Conservation (phyloP, 2,888 invertebrate genomes). For the Hedya salicella region DNA sequence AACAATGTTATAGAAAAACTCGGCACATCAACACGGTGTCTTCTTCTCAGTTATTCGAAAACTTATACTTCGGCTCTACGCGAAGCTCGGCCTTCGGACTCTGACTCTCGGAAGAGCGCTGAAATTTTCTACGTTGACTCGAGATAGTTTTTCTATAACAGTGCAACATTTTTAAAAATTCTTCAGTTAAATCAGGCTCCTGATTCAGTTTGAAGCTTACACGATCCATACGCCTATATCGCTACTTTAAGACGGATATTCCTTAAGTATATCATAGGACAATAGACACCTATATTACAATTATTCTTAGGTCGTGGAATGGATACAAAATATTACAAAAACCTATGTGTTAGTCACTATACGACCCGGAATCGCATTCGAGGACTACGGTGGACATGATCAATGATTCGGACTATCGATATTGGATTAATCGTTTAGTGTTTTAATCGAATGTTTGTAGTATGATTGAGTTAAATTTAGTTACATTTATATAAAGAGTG, state of each 20-base stretch:
- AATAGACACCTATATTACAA: slow-evolving; percentile 79
- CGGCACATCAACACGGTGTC: neutral
- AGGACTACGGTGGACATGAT: slow-evolving; percentile 30
- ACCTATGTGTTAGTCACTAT: slow-evolving; percentile 51
- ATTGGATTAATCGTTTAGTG: slow-evolving; percentile 20
- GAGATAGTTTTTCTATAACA: slow-evolving; percentile 20
- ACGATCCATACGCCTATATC: slow-evolving; percentile 63
- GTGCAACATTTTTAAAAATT: neutral
- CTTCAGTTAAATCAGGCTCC: slow-evolving; percentile 4
- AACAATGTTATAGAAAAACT: slow-evolving; percentile 25
- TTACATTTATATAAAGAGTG: slow-evolving; percentile 30
- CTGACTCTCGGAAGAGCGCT: neutral
- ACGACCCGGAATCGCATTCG: slow-evolving; percentile 16
- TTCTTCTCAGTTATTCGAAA: neutral
- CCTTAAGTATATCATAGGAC: slow-evolving; percentile 74
- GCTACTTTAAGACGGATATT: slow-evolving; percentile 80
- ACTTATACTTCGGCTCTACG: neutral
- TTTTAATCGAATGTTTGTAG: slow-evolving; percentile 21
- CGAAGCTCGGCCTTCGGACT: neutral
- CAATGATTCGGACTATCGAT: slow-evolving; percentile 15
- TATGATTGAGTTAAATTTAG: slow-evolving; percentile 30
- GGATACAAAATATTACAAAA: slow-evolving; percentile 83
- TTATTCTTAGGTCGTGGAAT: slow-evolving; percentile 75
- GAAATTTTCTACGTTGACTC: neutral
- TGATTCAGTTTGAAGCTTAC: slow-evolving; percentile 26